Percentiles rank a stretch among this genome's conserved stretches.
These are phyloP conservation scores for Columbina picui DNA, from an alignment of 2,113 vertebrate species.

Conservation along the genomic window DNA sequence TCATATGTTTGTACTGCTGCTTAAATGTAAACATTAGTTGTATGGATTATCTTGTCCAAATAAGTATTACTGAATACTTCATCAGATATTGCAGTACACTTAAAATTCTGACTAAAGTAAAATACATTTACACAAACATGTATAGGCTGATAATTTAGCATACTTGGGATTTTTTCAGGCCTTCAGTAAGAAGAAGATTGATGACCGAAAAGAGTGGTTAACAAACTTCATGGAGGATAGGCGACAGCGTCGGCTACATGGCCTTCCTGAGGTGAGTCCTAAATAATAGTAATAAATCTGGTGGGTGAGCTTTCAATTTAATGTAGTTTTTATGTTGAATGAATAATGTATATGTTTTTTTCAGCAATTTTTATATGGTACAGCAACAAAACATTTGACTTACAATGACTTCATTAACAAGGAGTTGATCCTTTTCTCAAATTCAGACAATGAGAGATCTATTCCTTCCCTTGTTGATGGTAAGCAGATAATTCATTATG, in stretches of 20 bases:
- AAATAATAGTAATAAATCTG: background rate
- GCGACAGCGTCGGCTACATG: slow-evolving; percentile 93
- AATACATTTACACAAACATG: background rate
- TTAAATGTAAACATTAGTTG: background rate
- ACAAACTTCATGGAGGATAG: slow-evolving; percentile 99
- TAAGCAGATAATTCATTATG: slow-evolving; percentile 72
- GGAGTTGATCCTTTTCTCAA: slow-evolving; percentile 98
- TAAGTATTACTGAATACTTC: background rate
- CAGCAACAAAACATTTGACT: slow-evolving; percentile 90
- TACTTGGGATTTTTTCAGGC: slow-evolving; percentile 81
- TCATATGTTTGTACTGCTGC: background rate
- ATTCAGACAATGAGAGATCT: slow-evolving; percentile 98
- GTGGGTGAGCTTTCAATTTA: background rate
- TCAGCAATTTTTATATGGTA: slow-evolving; percentile 97
- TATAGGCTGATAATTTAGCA: background rate
- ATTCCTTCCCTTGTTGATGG: slow-evolving; percentile 98
- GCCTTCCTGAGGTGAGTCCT: slow-evolving; percentile 90
- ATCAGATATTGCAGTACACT: background rate
- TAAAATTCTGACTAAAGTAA: slow-evolving; percentile 16
- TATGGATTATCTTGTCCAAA: background rate
- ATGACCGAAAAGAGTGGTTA: slow-evolving; percentile 98
- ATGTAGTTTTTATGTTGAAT: slow-evolving; percentile 25
- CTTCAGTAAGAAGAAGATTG: slow-evolving; percentile 99
- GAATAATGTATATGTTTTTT: slow-evolving; percentile 61
- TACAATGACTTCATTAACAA: slow-evolving; percentile 99